A percentile compares a stretch with the other conserved stretches of the same genome.
Evolutionary conservation across 92 coral and sea anemone genomes (phyloP).

Genomic region (Palythoa heliodiscus): DNA sequence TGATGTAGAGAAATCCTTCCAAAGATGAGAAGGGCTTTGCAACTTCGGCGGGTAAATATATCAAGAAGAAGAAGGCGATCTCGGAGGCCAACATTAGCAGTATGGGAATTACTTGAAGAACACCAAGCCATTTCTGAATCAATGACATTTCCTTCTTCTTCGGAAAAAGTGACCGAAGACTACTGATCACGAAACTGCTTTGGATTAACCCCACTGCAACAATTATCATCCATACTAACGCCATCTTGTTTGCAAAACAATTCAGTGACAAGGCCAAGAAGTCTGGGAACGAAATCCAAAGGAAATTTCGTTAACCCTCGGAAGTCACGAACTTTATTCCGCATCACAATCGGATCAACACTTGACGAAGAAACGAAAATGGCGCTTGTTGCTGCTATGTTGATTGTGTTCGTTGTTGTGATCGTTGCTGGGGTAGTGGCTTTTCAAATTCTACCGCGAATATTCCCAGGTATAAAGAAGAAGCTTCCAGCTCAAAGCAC

Average conservation of each 20-base stretch:
- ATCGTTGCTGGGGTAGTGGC: slow-evolving; percentile 77
- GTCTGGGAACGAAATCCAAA: slow-evolving; percentile 21
- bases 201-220: slow-evolving; percentile 89
- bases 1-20: slow-evolving; percentile 70
- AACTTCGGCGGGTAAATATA: slow-evolving; percentile 85
- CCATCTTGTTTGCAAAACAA: slow-evolving; percentile 63
- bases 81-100: slow-evolving; percentile 82
- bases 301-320: neutral
- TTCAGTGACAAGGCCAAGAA: too few species aligned
- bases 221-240: slow-evolving; percentile 88
- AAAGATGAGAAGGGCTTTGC: slow-evolving; percentile 72
- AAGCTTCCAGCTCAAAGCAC: slow-evolving; percentile 69
- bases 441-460: slow-evolving; percentile 82
- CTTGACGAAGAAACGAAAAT: slow-evolving; percentile 49
- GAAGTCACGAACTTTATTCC: neutral
- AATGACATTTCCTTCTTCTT: slow-evolving; percentile 60
- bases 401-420: slow-evolving; percentile 66
- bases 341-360: neutral
- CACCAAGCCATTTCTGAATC: slow-evolving; percentile 69
- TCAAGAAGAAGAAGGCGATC: slow-evolving; percentile 88
- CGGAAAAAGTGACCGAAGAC: slow-evolving; percentile 83
- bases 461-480: slow-evolving; percentile 79
- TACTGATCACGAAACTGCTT: slow-evolving; percentile 85
- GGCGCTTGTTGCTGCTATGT: slow-evolving; percentile 72
- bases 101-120: slow-evolving; percentile 81